Evolutionary conservation across 2,113 vertebrate genomes (phyloP).

Genomic region (Reinhardtius hippoglossoides): DNA sequence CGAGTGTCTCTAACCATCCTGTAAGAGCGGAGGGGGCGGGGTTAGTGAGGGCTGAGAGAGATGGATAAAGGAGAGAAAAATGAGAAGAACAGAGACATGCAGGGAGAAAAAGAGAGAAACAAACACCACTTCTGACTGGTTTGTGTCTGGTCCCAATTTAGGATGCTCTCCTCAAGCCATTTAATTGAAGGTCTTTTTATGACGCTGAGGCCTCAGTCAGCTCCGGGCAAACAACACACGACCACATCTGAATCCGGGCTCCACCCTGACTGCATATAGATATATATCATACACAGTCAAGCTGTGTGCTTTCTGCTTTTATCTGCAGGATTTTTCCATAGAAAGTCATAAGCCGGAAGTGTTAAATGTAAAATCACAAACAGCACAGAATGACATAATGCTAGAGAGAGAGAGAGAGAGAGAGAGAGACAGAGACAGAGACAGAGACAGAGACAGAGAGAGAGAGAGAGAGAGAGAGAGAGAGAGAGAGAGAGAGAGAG

Average conservation of each 20-base stretch:
- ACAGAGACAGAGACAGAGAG: background rate
- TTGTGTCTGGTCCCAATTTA: constrained; percentile 54
- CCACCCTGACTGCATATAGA: constrained; percentile 55
- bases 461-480: background rate
- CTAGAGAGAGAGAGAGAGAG: background rate
- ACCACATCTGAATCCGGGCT: constrained; percentile 60
- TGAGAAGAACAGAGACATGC: background rate
- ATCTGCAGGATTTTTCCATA: background rate
- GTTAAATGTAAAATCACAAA: background rate
- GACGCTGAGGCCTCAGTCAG: constrained; percentile 41
- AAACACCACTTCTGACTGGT: constrained; percentile 33
- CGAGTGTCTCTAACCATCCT: constrained; percentile 35
- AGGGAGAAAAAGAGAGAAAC: constrained; percentile 2
- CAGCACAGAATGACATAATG: background rate
- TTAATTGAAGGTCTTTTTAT: constrained; percentile 64
- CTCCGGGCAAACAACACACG: constrained; percentile 47
- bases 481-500: background rate
- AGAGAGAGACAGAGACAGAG: background rate
- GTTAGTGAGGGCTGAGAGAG: background rate
- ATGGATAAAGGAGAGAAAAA: constrained; percentile 23
- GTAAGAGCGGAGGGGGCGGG: background rate
- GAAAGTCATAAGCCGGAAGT: background rate
- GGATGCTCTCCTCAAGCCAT: constrained; percentile 48
- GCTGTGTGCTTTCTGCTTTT: constrained; percentile 8
- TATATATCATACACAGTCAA: constrained; percentile 5